Percentiles rank a stretch among this genome's conserved stretches.
These are phyloP conservation scores for Odontamblyopus rebecca DNA, from an alignment of 2,797 vertebrate genomes.

Conservation along the genomic window DNA sequence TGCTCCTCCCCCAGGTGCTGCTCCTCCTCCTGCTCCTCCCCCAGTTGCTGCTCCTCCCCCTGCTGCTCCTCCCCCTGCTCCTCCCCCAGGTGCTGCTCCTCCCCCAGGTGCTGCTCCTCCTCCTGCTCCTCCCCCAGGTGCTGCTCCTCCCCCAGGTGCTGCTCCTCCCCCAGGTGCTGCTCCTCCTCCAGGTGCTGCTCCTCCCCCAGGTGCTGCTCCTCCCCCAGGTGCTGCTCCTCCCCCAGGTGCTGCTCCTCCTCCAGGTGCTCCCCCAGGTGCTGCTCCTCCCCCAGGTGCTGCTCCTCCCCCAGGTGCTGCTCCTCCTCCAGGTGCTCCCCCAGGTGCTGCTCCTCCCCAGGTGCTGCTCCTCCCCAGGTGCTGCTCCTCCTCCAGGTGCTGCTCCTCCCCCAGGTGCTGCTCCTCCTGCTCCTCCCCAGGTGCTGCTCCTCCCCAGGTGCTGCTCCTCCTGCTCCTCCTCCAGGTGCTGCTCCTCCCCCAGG, in stretches of 20 bases:
- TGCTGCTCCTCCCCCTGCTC: too few species aligned
- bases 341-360: background rate
- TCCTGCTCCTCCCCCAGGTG: background rate
- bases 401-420: conserved; percentile 16
- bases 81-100: background rate
- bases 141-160: too few species aligned
- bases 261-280: background rate
- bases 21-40: background rate
- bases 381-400: background rate
- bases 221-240: too few species aligned
- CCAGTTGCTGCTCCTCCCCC: background rate
- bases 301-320: conserved; percentile 16
- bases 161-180: background rate
- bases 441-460: background rate
- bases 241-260: background rate
- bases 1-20: background rate
- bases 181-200: background rate
- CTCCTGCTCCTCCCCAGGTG: background rate
- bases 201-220: background rate
- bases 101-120: background rate
- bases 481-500: background rate
- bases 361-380: background rate
- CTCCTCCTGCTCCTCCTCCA: background rate
- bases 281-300: background rate
- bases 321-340: background rate